Evolutionary conservation across 2,888 invertebrate genomes (phyloP), one percentile per base, ranked within the genome.

Genomic region (Hypena proboscidalis): DNA sequence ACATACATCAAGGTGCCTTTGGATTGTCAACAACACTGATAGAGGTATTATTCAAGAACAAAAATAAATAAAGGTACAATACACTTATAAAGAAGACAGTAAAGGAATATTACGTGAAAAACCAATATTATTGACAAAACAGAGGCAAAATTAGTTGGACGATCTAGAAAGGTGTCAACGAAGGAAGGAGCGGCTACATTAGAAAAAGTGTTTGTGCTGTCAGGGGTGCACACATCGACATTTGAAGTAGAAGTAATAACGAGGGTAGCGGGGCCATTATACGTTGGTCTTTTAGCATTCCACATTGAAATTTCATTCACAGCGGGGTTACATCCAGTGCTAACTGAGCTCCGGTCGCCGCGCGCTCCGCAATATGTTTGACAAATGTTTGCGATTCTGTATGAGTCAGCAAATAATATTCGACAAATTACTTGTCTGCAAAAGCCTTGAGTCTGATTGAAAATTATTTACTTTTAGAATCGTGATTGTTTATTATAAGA

Each of bases 141-240:
- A 77, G 77, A 76, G 80, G 79, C 81, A 73, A 71, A 56, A 45
- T 74, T 80, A 84, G 85, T 87, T 88, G 89, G 89, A 90, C 90
- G 90, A 90, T 86, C 90, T 89, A 88, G 74, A 89, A 90, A 89
- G 88, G 84, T 85, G 85, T 86, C 81, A 84, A 88, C 85, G 89
- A 85, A 91, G 88, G 85, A 88, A 90, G 90, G 90, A 90, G 90
- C 89, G 88, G 71, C 87, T 89, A 89, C 75, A 63, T 58, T 56
- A 64, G 72, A 83, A 74, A 81, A 83, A 84, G 79, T 83, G 82
- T 78, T 73, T 80, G 84, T 88, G 88, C 87, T 72, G 80, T 83
- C 74, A 80, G 73, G 73, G 71, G 90, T 90, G 90, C 88, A 88
- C 83, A 89, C 85, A 85, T 81, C 70, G 74, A 82, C 54, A 62